Evolutionary conservation across 2,888 invertebrate species (phyloP).

Genomic region (Volucella bombylans): DNA sequence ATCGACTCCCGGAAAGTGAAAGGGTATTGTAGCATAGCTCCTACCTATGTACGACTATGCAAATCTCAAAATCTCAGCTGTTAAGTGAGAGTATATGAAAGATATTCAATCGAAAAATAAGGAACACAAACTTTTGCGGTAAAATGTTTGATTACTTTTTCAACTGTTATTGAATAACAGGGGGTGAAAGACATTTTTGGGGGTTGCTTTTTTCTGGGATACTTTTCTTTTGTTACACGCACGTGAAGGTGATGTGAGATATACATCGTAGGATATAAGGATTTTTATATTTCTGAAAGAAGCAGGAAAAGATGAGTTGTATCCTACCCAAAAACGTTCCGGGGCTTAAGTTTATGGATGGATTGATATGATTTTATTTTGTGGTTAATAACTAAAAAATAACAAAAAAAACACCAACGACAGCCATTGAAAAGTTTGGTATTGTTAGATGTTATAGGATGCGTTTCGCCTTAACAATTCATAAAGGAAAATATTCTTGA

Average conservation of each 20-base stretch:
- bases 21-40: constrained; percentile 3
- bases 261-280: neutral
- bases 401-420: neutral
- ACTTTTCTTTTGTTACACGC: neutral
- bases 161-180: constrained; percentile 8
- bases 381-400: constrained; percentile 14
- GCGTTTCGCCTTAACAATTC: constrained; percentile 17
- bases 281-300: neutral
- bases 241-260: neutral
- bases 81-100: neutral
- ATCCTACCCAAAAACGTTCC: neutral
- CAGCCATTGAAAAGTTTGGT: constrained; percentile 2
- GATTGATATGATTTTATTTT: constrained; percentile 13
- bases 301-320: constrained; percentile 3
- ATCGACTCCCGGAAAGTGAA: neutral
- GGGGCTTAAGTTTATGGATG: constrained; percentile 10
- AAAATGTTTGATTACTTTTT: constrained; percentile 20
- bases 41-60: neutral
- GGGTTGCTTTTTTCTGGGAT: neutral
- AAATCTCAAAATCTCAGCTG: constrained; percentile 11
- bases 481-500: constrained; percentile 7
- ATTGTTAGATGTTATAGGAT: constrained; percentile 9
- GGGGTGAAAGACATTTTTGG: neutral
- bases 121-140: neutral
- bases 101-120: neutral